Conservation (phyloP, 2,113 vertebrate species). For the Colaptes auratus region DNA sequence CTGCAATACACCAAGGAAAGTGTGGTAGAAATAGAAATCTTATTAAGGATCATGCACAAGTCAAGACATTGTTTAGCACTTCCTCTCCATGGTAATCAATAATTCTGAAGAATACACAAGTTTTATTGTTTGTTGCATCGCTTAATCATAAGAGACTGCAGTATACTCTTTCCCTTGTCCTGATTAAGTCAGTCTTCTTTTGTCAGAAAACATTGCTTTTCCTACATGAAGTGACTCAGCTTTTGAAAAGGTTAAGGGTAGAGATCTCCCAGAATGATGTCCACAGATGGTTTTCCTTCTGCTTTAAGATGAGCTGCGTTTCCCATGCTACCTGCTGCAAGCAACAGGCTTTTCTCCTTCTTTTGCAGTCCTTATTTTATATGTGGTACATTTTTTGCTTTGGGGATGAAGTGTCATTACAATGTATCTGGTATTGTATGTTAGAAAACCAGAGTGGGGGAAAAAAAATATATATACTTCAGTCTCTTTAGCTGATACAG, state of each 20-base stretch:
- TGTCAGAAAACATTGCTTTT: constrained; percentile 10
- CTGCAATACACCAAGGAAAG: neutral
- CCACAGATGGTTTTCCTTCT: neutral
- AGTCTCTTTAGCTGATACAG: neutral
- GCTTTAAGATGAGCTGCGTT: neutral
- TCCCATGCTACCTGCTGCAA: neutral
- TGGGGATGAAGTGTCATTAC: neutral
- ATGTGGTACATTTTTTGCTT: neutral
- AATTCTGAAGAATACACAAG: neutral
- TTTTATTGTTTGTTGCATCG: neutral
- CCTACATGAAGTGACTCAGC: neutral
- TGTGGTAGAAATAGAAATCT: neutral
- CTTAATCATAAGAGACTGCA: neutral
- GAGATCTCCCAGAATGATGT: neutral
- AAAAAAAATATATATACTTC: neutral
- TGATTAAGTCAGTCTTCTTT: constrained; percentile 27
- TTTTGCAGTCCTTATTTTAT: neutral
- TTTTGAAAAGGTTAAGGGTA: constrained; percentile 22
- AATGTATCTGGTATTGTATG: neutral
- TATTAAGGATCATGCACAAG: neutral
- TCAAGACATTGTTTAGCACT: neutral
- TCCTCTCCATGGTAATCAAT: neutral
- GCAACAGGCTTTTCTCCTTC: neutral
- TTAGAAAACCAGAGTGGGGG: neutral
- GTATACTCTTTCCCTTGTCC: neutral